phyloP scores from a whole-genome alignment of 2,113 vertebrate genomes.

The Collichthys lucidus region DNA sequence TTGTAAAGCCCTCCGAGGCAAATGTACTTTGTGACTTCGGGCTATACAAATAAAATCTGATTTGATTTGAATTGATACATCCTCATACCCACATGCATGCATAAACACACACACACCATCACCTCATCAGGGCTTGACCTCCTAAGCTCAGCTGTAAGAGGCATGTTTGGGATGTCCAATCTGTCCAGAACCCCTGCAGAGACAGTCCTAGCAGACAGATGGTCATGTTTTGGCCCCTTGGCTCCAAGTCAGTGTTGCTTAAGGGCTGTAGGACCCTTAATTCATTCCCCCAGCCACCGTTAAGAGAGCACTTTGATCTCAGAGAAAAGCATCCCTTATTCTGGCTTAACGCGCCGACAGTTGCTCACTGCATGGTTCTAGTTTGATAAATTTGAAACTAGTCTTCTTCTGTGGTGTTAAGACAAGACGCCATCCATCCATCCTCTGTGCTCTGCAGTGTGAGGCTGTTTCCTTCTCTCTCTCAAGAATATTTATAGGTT shows the following conservation, averaged over 20 bases:
- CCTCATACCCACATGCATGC: background rate
- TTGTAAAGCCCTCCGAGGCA: too few species aligned
- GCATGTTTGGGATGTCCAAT: slow-evolving; percentile 63
- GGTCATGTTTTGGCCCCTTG: slow-evolving; percentile 64
- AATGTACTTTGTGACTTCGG: too few species aligned
- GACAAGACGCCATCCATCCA: slow-evolving; percentile 42
- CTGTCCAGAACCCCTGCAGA: slow-evolving; percentile 68
- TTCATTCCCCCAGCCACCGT: slow-evolving; percentile 6
- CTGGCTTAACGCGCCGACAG: background rate
- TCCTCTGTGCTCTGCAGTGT: slow-evolving; percentile 52
- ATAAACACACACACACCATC: slow-evolving; percentile 3
- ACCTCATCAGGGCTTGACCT: slow-evolving; percentile 41
- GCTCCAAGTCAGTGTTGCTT: slow-evolving; percentile 53
- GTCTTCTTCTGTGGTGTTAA: slow-evolving; percentile 38
- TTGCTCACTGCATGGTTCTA: background rate
- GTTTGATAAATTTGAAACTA: slow-evolving; percentile 26
- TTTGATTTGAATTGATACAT: too few species aligned
- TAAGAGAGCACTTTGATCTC: slow-evolving; percentile 28
- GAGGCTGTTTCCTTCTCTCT: slow-evolving; percentile 56
- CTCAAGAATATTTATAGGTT: slow-evolving; percentile 83
- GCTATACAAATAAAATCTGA: too few species aligned
- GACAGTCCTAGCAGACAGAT: slow-evolving; percentile 77
- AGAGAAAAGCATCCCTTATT: slow-evolving; percentile 17
- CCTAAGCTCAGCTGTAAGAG: slow-evolving; percentile 63
- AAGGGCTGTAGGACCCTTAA: slow-evolving; percentile 53